These are phyloP conservation scores for Spermophilus dauricus DNA, from an alignment of 2,113 vertebrate species.

Conservation along the genomic window DNA sequence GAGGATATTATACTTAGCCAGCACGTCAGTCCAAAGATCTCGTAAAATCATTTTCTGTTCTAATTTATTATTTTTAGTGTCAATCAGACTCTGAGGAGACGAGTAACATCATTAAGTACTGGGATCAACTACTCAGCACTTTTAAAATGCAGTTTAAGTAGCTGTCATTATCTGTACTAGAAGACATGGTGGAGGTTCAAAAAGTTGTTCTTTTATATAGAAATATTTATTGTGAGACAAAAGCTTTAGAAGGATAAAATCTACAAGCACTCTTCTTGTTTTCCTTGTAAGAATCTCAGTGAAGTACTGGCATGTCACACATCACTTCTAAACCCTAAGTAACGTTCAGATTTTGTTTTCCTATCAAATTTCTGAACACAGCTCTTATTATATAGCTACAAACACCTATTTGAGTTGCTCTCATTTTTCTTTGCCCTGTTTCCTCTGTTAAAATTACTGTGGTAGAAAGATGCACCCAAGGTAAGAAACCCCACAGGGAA, in stretches of 20 bases:
- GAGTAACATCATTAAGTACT: conserved; percentile 89
- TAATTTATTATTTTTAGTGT: conserved; percentile 93
- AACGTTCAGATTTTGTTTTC: neutral
- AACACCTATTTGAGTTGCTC: accelerated
- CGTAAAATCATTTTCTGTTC: conserved; percentile 92
- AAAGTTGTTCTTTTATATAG: conserved; percentile 84
- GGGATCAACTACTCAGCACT: conserved; percentile 92
- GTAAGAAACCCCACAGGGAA: neutral
- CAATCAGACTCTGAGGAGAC: conserved; percentile 89
- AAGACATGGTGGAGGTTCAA: conserved; percentile 89
- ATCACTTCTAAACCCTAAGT: neutral
- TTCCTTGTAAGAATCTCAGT: neutral
- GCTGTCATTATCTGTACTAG: conserved; percentile 92
- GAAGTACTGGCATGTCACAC: neutral
- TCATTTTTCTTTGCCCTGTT: accelerated
- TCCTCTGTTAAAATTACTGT: neutral
- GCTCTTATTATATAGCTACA: accelerated
- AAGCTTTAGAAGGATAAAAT: conserved; percentile 72
- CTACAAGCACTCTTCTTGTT: neutral
- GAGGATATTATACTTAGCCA: conserved; percentile 90
- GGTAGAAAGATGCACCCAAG: neutral
- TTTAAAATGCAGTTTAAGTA: conserved; percentile 90
- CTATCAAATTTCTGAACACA: neutral
- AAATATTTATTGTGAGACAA: conserved; percentile 74
- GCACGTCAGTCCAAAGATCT: conserved; percentile 89